Percentiles rank a stretch among this genome's conserved stretches.
Conservation (phyloP, 2,797 vertebrate species). For the Sus cebifrons region DNA sequence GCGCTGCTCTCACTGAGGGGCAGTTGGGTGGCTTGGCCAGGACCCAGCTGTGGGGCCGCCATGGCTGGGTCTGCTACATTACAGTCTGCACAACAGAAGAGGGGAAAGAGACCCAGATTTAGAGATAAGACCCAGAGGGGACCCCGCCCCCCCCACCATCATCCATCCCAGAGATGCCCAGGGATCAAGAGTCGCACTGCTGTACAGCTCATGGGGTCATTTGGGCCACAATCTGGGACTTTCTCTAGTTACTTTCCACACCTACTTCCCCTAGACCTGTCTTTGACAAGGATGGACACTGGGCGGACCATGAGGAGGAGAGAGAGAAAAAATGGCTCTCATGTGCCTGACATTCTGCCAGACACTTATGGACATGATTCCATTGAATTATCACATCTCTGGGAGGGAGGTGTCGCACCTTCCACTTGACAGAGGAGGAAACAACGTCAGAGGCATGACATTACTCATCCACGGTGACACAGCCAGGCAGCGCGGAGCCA, state of each 20-base stretch:
- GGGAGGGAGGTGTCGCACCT: neutral
- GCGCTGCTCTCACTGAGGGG: slow-evolving; percentile 91
- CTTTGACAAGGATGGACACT: neutral
- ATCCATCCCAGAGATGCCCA: neutral
- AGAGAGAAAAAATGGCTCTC: neutral
- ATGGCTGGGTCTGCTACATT: slow-evolving; percentile 94
- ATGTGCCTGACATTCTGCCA: rapidly evolving
- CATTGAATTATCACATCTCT: neutral
- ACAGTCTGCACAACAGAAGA: slow-evolving; percentile 87
- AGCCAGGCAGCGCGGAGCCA: neutral
- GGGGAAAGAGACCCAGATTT: neutral
- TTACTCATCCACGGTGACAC: neutral
- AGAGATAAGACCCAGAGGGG: neutral
- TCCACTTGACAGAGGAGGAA: neutral
- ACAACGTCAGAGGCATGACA: neutral
- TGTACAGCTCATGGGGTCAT: neutral
- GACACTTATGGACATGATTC: neutral
- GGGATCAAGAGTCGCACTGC: neutral
- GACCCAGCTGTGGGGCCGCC: slow-evolving; percentile 92
- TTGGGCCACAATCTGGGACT: neutral
- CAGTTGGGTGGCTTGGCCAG: slow-evolving; percentile 92
- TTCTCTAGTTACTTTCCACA: neutral
- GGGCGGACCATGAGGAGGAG: neutral
- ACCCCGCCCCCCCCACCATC: rapidly evolving
- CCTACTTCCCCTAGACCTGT: neutral